Percentiles rank a stretch among this genome's conserved stretches.
Conservation (phyloP, 2,797 vertebrate species). For the Crypturellus tataupa region DNA sequence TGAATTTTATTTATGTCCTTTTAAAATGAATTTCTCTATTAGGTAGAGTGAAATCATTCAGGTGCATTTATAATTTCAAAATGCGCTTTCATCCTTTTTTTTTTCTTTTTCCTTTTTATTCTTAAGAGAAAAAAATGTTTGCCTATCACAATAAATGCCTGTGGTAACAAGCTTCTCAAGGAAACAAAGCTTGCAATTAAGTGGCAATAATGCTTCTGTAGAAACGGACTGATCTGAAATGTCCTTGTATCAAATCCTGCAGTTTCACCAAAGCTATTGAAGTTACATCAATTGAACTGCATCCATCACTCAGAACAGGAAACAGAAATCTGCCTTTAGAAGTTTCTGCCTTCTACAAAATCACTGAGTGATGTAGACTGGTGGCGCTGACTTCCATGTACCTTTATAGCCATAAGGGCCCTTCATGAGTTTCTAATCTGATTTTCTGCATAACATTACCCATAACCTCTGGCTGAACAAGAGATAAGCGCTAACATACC, state of each 20-base stretch:
- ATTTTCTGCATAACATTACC: slow-evolving; percentile 44
- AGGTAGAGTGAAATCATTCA: not conserved
- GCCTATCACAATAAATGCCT: not conserved
- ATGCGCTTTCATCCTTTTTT: not conserved
- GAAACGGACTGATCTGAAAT: slow-evolving; percentile 10
- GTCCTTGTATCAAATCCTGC: not conserved
- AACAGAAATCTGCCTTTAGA: slow-evolving; percentile 45
- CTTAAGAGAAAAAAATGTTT: not conserved
- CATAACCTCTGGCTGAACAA: not conserved
- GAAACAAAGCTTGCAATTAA: slow-evolving; percentile 15
- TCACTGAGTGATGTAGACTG: slow-evolving; percentile 43
- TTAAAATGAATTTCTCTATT: not conserved
- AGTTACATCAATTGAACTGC: not conserved
- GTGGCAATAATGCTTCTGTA: not conserved
- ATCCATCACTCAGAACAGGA: slow-evolving; percentile 29
- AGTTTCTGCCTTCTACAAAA: slow-evolving; percentile 7
- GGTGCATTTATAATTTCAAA: not conserved
- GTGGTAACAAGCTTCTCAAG: not conserved
- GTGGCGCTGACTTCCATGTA: slow-evolving; percentile 34
- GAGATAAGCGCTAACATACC: slow-evolving; percentile 24
- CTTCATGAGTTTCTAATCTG: slow-evolving; percentile 38
- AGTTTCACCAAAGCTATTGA: not conserved
- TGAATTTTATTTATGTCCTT: not conserved
- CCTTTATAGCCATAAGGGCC: not conserved
- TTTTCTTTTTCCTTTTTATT: not conserved